Evolutionary conservation across 2,113 vertebrate species (phyloP).

Genomic region (Clarias gariepinus): DNA sequence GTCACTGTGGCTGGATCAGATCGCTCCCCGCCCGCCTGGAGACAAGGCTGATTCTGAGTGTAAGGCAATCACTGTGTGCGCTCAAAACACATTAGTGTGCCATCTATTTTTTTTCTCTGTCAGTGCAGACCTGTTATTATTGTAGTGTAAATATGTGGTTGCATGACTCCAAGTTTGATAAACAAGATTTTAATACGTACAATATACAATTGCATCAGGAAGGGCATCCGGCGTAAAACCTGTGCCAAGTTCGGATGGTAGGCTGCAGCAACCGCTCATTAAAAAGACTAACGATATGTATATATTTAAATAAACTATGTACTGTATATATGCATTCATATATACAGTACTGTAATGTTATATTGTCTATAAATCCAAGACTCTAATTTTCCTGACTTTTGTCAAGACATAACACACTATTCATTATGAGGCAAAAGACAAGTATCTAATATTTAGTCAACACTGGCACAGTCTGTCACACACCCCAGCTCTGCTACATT

Average conservation of each 20-base stretch:
- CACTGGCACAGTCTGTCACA: not conserved
- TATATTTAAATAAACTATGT: too few relatives aligned
- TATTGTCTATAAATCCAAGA: not conserved
- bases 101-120: not conserved
- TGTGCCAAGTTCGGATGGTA: too few relatives aligned
- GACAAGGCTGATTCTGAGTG: not conserved
- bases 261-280: too few relatives aligned
- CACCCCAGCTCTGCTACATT: not conserved
- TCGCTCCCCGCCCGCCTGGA: not conserved
- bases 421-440: slow-evolving; percentile 25
- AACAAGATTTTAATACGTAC: not conserved
- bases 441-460: slow-evolving; percentile 9
- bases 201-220: too few relatives aligned
- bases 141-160: not conserved
- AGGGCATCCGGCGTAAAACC: too few relatives aligned
- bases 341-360: too few relatives aligned
- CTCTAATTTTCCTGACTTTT: not conserved
- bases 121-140: slow-evolving; percentile 6
- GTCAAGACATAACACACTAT: not conserved
- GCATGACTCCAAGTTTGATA: not conserved
- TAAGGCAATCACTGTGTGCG: not conserved
- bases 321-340: too few relatives aligned
- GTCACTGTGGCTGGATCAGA: not conserved
- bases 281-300: too few relatives aligned
- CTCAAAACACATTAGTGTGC: not conserved